phyloP scores from a whole-genome alignment of 2,888 invertebrate genomes.

The Chymomyza amoena region DNA sequence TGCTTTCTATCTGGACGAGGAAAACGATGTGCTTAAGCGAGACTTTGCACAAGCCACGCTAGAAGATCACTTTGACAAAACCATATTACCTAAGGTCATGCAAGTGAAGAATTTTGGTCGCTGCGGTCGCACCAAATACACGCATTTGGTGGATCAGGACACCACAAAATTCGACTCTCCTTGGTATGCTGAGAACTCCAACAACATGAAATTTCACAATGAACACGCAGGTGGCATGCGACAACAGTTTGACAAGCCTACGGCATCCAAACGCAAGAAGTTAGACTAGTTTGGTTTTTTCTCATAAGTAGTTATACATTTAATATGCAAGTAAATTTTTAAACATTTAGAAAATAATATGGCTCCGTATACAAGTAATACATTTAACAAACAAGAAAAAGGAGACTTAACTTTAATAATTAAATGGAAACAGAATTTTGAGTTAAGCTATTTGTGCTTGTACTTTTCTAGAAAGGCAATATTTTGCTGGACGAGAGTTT shows the following conservation, averaged over 20 bases:
- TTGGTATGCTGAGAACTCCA: conserved; percentile 95
- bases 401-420: neutral
- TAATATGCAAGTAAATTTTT: neutral
- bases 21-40: conserved; percentile 93
- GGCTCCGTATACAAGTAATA: neutral
- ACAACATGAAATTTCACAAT: conserved; percentile 91
- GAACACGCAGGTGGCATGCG: conserved; percentile 95
- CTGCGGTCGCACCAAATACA: conserved; percentile 99
- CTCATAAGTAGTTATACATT: neutral
- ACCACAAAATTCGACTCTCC: conserved; percentile 98
- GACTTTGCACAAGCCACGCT: conserved; percentile 97
- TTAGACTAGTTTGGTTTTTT: conserved; percentile 47
- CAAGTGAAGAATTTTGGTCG: conserved; percentile 99
- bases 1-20: conserved; percentile 97
- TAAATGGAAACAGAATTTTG: neutral
- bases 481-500: conserved; percentile 42
- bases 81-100: conserved; percentile 99
- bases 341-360: conserved; percentile 5
- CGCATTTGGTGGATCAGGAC: conserved; percentile 99
- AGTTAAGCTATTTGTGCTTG: conserved; percentile 9
- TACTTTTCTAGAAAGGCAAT: conserved; percentile 18
- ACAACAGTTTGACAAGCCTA: conserved; percentile 93
- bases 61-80: conserved; percentile 99
- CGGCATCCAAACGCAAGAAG: conserved; percentile 79
- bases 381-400: conserved; percentile 1